Percentiles rank a stretch among this genome's conserved stretches.
phyloP scores from a whole-genome alignment of 2,113 vertebrate species.

The Phaethon lepturus region DNA sequence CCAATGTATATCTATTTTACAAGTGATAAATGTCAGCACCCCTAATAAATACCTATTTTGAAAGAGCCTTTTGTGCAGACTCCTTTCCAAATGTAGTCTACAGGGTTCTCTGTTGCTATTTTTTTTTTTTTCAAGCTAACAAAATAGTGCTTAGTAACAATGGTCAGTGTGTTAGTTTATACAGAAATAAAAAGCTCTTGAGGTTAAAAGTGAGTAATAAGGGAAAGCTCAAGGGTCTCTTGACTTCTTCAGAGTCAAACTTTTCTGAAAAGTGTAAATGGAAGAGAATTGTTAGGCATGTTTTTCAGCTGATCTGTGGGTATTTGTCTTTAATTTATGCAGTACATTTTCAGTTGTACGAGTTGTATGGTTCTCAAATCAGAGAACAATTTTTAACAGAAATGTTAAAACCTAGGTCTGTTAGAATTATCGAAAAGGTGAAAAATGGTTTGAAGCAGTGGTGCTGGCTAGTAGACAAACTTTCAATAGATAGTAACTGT shows the following conservation, averaged over 20 bases:
- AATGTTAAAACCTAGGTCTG: neutral
- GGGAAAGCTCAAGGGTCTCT: neutral
- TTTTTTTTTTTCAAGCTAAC: neutral
- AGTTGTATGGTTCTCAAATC: neutral
- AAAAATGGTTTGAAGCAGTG: neutral
- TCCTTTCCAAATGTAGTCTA: neutral
- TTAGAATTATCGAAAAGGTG: neutral
- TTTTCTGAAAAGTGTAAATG: neutral
- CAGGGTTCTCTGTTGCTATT: neutral
- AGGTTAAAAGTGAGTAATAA: neutral
- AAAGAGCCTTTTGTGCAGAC: neutral
- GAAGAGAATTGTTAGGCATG: accelerated
- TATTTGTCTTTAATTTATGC: neutral
- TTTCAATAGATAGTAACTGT: neutral
- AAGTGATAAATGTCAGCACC: neutral
- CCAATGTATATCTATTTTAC: neutral
- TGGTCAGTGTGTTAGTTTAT: neutral
- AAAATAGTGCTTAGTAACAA: neutral
- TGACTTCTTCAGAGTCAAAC: neutral
- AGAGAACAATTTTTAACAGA: too few relatives aligned
- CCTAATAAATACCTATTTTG: neutral
- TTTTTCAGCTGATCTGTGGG: neutral
- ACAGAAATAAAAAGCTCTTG: neutral
- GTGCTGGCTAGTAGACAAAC: neutral
- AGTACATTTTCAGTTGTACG: neutral